These are phyloP conservation scores for Prunella himalayana DNA, from an alignment of 2,113 vertebrate species.

Conservation along the genomic window DNA sequence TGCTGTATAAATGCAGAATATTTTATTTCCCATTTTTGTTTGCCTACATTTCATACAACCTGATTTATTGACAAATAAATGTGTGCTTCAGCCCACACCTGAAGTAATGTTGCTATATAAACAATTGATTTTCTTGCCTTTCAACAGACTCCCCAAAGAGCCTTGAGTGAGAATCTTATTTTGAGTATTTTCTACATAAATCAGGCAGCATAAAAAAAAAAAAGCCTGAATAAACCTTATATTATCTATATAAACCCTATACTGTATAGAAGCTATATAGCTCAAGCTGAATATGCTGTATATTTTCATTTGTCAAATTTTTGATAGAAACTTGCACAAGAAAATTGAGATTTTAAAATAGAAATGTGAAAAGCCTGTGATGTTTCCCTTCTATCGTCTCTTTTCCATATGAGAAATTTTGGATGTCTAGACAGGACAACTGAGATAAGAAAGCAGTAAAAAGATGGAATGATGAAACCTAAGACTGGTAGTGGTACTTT, in stretches of 20 bases:
- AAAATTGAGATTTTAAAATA: background rate
- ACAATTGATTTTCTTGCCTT: background rate
- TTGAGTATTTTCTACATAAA: background rate
- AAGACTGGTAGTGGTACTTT: background rate
- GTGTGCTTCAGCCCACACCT: background rate
- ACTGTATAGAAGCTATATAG: background rate
- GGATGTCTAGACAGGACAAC: background rate
- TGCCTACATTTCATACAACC: background rate
- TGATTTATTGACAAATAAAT: background rate
- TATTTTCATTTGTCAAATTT: background rate
- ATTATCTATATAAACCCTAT: background rate
- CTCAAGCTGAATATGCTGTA: background rate
- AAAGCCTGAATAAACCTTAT: background rate
- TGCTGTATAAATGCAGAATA: background rate
- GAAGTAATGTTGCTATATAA: background rate
- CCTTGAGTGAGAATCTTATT: background rate
- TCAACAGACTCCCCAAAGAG: background rate
- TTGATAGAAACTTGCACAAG: background rate
- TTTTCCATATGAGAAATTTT: background rate
- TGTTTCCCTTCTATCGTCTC: background rate
- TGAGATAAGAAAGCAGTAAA: background rate
- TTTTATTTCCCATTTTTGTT: background rate
- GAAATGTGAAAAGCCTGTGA: background rate
- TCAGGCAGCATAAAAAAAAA: background rate
- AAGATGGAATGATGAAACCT: background rate